Base-by-base conservation (phyloP, 2,797 vertebrate genomes). In the Spea hammondii region DNA sequence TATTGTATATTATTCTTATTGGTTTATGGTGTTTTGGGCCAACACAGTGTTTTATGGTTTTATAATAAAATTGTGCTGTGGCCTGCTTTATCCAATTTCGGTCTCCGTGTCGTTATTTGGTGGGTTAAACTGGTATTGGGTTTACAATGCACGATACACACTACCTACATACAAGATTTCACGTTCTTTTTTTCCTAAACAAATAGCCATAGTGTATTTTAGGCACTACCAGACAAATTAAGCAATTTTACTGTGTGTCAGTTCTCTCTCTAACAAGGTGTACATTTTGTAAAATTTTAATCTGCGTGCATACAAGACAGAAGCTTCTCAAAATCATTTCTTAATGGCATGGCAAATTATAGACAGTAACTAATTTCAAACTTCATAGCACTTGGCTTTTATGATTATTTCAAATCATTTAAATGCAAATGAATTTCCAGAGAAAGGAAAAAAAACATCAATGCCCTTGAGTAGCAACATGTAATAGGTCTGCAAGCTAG, bases 281-380 rank as follows among this genome's bases (percentile, higher is more conserved):
- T 92, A 91, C 89, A 32, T 91, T 82, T 90, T 90, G 91, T 91
- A 91, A 90, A 90, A 92, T 92, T 92, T 92, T 93, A 91, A 92
- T 93, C 92, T 93, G 89, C 87, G 91, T 90, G 89, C 86, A 91
- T 92, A 88, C 89, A 88, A 91, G 89, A 90, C 90, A 89, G 89
- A 90, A 91, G 89, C 89, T 92, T 90, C 93, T 89, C 87, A 91
- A 91, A 92, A 93, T 92, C 90, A 91, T 92, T 90, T 92, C 92
- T 93, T 93, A 93, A 94, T 93, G 90, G 88, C 87, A 89, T 89
- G 62, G 80, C 92, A 92, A 93, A 93, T 93, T 91, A 91, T 93
- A 93, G 93, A 92, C 91, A 92, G 91, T 92, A 93, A 94, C 92
- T 94, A 93, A 93, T 94, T 94, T 94, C 92, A 93, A 91, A 93